Conservation (phyloP, 35 echinoderm and acorn worm species). For the Stichopus chloronotus region DNA sequence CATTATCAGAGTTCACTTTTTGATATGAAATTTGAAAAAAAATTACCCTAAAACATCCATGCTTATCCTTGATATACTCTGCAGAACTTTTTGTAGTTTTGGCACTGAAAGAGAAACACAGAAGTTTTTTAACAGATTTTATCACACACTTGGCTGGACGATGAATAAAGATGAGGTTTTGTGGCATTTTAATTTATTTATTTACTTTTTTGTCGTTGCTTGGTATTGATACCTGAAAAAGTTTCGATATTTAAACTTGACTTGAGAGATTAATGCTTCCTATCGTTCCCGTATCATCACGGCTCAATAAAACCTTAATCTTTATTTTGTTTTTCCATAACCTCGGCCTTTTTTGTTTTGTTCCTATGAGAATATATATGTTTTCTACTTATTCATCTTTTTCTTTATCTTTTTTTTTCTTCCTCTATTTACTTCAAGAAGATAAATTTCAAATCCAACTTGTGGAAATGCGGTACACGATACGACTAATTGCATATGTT, state of each 20-base stretch:
- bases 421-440: neutral
- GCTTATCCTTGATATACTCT: too few species aligned
- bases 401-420: neutral
- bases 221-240: too few species aligned
- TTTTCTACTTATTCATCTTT: neutral
- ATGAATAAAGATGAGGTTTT: slow-evolving; percentile 17
- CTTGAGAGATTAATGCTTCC: slow-evolving; percentile 14
- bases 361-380: neutral
- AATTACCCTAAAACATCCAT: too few species aligned
- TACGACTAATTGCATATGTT: slow-evolving; percentile 56
- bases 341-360: slow-evolving; percentile 27
- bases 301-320: slow-evolving; percentile 48
- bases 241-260: neutral
- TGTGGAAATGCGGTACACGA: slow-evolving; percentile 53
- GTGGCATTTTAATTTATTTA: neutral
- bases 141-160: neutral
- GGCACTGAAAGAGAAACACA: too few species aligned
- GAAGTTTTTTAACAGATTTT: too few species aligned
- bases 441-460: slow-evolving; percentile 40
- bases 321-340: slow-evolving; percentile 35
- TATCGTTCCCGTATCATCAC: neutral
- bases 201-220: neutral
- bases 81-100: too few species aligned
- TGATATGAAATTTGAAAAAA: too few species aligned
- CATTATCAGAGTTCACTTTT: too few species aligned